These are phyloP conservation scores for Sapayoa aenigma DNA, from an alignment of 2,113 vertebrate species.

Conservation along the genomic window DNA sequence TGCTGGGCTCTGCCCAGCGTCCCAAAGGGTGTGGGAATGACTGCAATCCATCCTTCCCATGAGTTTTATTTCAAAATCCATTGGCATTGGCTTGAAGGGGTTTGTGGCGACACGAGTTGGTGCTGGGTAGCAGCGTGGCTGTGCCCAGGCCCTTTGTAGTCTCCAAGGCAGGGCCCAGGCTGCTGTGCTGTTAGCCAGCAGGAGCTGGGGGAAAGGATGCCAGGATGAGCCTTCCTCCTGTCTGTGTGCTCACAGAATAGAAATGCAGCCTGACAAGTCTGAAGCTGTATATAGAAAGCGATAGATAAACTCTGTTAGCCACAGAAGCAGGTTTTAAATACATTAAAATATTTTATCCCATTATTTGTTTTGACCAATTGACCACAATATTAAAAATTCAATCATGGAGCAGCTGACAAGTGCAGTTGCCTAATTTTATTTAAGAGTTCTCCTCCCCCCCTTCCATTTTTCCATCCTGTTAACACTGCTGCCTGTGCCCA, in stretches of 20 bases:
- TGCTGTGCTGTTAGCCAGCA: background rate
- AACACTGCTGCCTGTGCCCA: slow-evolving; percentile 79
- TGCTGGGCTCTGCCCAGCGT: background rate
- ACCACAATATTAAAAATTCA: slow-evolving; percentile 85
- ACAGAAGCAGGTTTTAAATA: slow-evolving; percentile 76
- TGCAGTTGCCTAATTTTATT: slow-evolving; percentile 84
- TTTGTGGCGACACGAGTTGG: rapidly evolving
- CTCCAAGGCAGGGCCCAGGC: rapidly evolving
- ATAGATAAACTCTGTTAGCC: slow-evolving; percentile 64
- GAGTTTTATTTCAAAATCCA: background rate
- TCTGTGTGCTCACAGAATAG: slow-evolving; percentile 10
- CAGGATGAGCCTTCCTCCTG: background rate
- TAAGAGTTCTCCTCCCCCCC: slow-evolving; percentile 68
- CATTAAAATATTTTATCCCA: slow-evolving; percentile 82
- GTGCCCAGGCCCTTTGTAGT: background rate
- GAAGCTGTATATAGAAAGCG: background rate
- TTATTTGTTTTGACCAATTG: slow-evolving; percentile 88
- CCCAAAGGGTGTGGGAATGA: rapidly evolving
- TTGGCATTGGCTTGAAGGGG: background rate
- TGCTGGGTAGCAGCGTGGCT: rapidly evolving
- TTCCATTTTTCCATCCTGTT: slow-evolving; percentile 84
- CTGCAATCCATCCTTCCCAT: rapidly evolving
- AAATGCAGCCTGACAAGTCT: slow-evolving; percentile 34
- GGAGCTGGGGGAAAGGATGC: background rate
- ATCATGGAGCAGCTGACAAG: slow-evolving; percentile 84